These are phyloP conservation scores for Setophaga coronata DNA, from an alignment of 2,113 vertebrate species.

Conservation along the genomic window DNA sequence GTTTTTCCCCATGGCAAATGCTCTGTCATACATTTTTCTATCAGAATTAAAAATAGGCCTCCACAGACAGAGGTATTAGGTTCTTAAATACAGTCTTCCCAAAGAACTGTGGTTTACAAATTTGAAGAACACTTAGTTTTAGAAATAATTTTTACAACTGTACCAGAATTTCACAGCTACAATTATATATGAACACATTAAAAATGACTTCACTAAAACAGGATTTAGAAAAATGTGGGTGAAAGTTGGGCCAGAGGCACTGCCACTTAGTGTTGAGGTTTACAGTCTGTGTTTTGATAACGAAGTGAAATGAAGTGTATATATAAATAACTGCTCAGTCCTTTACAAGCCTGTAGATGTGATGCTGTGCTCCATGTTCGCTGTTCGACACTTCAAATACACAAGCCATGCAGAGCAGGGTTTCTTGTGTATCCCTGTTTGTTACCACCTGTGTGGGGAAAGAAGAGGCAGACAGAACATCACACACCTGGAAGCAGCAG, in stretches of 20 bases:
- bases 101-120: slow-evolving; percentile 70
- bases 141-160: slow-evolving; percentile 92
- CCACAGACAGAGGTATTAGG: slow-evolving; percentile 63
- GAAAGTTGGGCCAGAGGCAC: slow-evolving; percentile 89
- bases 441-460: slow-evolving; percentile 89
- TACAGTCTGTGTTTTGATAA: slow-evolving; percentile 83
- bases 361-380: slow-evolving; percentile 98
- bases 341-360: slow-evolving; percentile 99
- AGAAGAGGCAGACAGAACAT: background rate
- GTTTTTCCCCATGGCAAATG: slow-evolving; percentile 76
- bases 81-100: slow-evolving; percentile 74
- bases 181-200: slow-evolving; percentile 89
- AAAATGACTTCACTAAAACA: slow-evolving; percentile 85
- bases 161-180: slow-evolving; percentile 96
- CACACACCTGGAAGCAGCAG: background rate
- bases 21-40: slow-evolving; percentile 73
- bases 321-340: slow-evolving; percentile 89
- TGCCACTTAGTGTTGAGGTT: slow-evolving; percentile 91
- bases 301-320: slow-evolving; percentile 75
- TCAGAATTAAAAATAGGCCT: slow-evolving; percentile 73
- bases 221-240: slow-evolving; percentile 83
- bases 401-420: slow-evolving; percentile 98
- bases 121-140: slow-evolving; percentile 80
- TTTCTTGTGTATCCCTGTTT: slow-evolving; percentile 98
- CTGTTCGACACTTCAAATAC: slow-evolving; percentile 99